Conservation (phyloP, 2,888 invertebrate species). For the Cacoxenus indagator region DNA sequence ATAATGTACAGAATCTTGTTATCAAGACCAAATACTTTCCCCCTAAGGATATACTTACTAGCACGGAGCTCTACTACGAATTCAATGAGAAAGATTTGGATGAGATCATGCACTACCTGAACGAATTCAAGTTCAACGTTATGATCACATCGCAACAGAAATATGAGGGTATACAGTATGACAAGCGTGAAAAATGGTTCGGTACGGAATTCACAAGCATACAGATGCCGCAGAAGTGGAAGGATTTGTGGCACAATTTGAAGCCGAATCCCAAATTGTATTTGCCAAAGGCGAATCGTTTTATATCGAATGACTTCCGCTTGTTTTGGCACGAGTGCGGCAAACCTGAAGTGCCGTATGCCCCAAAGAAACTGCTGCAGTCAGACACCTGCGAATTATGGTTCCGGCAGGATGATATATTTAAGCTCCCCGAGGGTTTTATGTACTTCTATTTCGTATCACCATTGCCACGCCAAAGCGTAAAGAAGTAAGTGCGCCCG, state of each 20-base stretch:
- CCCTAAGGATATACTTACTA: slow-evolving; percentile 83
- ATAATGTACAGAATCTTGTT: slow-evolving; percentile 83
- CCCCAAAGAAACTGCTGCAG: slow-evolving; percentile 75
- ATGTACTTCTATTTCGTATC: slow-evolving; percentile 82
- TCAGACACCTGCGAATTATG: slow-evolving; percentile 79
- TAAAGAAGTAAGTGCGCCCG: slow-evolving; percentile 75
- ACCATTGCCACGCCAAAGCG: slow-evolving; percentile 76
- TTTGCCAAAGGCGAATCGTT: slow-evolving; percentile 81
- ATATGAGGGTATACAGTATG: slow-evolving; percentile 71
- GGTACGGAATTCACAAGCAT: slow-evolving; percentile 80
- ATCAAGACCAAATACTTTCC: slow-evolving; percentile 86
- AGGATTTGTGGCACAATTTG: slow-evolving; percentile 75
- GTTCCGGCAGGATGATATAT: slow-evolving; percentile 88
- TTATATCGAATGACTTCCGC: slow-evolving; percentile 79
- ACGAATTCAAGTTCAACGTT: slow-evolving; percentile 66
- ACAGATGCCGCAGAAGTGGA: slow-evolving; percentile 76
- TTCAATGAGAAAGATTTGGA: slow-evolving; percentile 77
- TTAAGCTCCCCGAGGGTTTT: slow-evolving; percentile 82
- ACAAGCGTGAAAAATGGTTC: slow-evolving; percentile 86
- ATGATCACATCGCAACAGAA: slow-evolving; percentile 67
- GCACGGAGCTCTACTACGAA: slow-evolving; percentile 81
- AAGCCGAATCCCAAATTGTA: slow-evolving; percentile 75
- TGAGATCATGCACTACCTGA: slow-evolving; percentile 56
- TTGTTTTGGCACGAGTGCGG: slow-evolving; percentile 60
- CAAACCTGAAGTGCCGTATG: slow-evolving; percentile 62